These are phyloP conservation scores for Potamilus streckersoni DNA, from an alignment of 1,140 invertebrate genomes.

Conservation along the genomic window DNA sequence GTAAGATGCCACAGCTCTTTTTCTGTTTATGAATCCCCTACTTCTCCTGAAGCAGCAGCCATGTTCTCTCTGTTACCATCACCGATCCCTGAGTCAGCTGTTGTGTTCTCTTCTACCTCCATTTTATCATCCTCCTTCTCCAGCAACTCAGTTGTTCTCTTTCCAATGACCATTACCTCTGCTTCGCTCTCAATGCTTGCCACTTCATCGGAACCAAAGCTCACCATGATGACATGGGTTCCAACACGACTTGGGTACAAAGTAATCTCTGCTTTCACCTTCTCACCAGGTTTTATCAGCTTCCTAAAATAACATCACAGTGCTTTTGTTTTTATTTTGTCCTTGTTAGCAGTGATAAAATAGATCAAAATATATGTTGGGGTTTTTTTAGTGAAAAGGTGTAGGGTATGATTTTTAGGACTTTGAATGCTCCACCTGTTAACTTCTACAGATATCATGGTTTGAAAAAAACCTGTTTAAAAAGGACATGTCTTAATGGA, in stretches of 20 bases:
- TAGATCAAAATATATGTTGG: not conserved
- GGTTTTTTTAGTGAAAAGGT: not conserved
- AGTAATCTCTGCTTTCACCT: constrained; percentile 17
- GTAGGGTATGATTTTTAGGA: not conserved
- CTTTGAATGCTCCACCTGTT: not conserved
- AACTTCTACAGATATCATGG: not conserved
- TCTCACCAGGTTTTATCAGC: constrained; percentile 24
- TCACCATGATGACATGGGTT: constrained; percentile 15
- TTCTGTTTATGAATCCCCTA: not conserved
- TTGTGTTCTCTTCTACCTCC: not conserved
- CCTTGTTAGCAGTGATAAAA: not conserved
- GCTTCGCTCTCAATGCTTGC: constrained; percentile 14
- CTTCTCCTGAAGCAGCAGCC: not conserved
- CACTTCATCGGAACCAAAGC: constrained; percentile 24
- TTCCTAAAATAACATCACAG: constrained; percentile 19
- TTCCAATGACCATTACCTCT: constrained; percentile 17
- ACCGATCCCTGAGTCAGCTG: not conserved
- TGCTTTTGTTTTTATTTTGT: not conserved
- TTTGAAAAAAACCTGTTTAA: not conserved
- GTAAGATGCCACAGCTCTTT: too few relatives aligned
- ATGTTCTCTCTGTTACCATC: not conserved
- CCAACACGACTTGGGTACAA: constrained; percentile 19
- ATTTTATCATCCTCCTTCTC: not conserved
- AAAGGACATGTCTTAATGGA: not conserved
- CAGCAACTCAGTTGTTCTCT: constrained; percentile 18